Conservation (phyloP, 2,888 invertebrate genomes). For the Crocallis elinguaria region DNA sequence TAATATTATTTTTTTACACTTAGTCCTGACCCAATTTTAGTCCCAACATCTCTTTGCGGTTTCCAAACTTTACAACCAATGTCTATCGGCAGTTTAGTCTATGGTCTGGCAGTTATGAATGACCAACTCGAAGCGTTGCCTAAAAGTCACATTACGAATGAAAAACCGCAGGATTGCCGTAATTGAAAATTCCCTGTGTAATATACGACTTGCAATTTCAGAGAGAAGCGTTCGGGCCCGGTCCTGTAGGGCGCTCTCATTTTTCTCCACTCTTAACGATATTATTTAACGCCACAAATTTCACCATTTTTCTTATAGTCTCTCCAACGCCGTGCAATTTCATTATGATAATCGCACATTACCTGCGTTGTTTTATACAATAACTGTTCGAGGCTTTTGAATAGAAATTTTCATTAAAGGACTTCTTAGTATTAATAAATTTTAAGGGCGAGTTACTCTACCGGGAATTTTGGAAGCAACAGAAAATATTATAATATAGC, state of each 20-base stretch:
- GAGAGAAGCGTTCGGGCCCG: constrained; percentile 57
- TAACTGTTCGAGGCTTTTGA: constrained; percentile 52
- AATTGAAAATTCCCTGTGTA: constrained; percentile 84
- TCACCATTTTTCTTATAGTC: constrained; percentile 74
- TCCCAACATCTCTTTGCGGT: no score
- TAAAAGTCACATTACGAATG: constrained; percentile 82
- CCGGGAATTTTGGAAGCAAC: constrained; percentile 16
- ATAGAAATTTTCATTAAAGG: constrained; percentile 50
- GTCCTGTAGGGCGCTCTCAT: constrained; percentile 72
- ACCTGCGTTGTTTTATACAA: constrained; percentile 60
- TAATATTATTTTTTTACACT: no score
- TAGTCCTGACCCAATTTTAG: no score
- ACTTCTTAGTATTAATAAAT: constrained; percentile 39
- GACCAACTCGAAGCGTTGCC: constrained; percentile 72
- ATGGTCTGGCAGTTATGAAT: constrained; percentile 66
- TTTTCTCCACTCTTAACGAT: constrained; percentile 80
- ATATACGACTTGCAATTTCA: constrained; percentile 84
- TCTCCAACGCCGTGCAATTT: constrained; percentile 72
- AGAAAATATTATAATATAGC: constrained; percentile 36
- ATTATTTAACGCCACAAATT: constrained; percentile 83
- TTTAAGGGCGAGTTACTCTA: constrained; percentile 33
- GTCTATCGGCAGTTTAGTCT: constrained; percentile 31
- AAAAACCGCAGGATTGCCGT: constrained; percentile 83
- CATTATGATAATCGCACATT: constrained; percentile 80
- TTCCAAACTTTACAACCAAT: background rate